Evolutionary conservation across 2,113 vertebrate species (phyloP), one percentile per base, ranked within the genome.

Genomic region (Lichenostomus cassidix): DNA sequence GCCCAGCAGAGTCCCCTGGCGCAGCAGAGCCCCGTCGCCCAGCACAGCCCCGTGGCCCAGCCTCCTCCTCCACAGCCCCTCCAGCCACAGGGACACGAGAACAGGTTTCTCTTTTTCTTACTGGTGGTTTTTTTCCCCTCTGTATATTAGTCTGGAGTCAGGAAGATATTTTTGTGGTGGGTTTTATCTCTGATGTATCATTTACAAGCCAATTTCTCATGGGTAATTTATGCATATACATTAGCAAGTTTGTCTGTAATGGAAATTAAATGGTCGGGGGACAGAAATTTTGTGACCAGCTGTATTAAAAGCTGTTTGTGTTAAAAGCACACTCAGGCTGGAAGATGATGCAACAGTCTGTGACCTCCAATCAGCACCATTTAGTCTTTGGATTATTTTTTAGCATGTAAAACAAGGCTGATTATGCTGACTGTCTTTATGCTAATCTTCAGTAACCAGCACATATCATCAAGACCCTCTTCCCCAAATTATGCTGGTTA

Each of bases 61-160:
- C 98, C 98, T 5, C 96, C 98, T 0, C 97, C 97, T 24, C 98
- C 99, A 2, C 98, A 99, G 55, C 99, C 99, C 23, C 97, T 98
- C 20, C 99, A 98, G 93, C 98, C 98, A 53, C 99, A 99, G 98
- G 96, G 98, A 93, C 99, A 99, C 1, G 99, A 99, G 83, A 98
- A 98, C 95, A 99, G 99, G 99, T 99, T 31, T 35, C 49, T 55
- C 17, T 24, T 67, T 42, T 46, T 27, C 35, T 55, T 42, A 20
- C 8, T 10, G 35, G 2, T 5, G 18, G 21, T 12, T 12, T 25
- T 28, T 29, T 21, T 2, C 0, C 9, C 14, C 14, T 39, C 62
- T 35, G 5, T 27, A 9, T 80, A 4, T 44, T 58, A 70, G 12
- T 68, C 19, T 56, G 28, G n/a, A 70, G 28, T 65, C 46, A 55